These are phyloP conservation scores for Dolichoris vasculosae DNA, from an alignment of 1,140 invertebrate genomes.

Conservation along the genomic window DNA sequence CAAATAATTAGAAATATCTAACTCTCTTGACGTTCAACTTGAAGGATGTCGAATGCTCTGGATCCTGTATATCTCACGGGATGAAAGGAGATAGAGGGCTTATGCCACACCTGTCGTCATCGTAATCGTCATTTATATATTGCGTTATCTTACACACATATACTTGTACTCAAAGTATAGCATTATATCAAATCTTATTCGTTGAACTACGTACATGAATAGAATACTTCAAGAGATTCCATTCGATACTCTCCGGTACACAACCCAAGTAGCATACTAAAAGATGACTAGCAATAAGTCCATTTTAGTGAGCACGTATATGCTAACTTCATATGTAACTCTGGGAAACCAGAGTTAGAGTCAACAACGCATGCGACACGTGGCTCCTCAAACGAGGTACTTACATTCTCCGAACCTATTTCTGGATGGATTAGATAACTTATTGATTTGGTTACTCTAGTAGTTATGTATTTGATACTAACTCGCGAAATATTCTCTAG, in stretches of 20 bases:
- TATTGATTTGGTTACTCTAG: neutral
- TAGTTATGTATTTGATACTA: neutral
- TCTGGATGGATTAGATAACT: slow-evolving; percentile 35
- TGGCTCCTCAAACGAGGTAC: neutral
- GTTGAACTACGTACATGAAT: neutral
- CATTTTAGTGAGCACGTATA: slow-evolving; percentile 14
- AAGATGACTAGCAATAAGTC: slow-evolving; percentile 46
- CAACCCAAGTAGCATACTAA: slow-evolving; percentile 35
- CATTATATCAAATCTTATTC: slow-evolving; percentile 29
- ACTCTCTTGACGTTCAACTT: neutral
- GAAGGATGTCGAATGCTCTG: slow-evolving; percentile 64
- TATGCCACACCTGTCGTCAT: slow-evolving; percentile 54
- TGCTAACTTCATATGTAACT: neutral
- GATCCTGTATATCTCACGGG: slow-evolving; percentile 66
- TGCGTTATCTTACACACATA: neutral
- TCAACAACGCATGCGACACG: too few species aligned
- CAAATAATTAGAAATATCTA: neutral
- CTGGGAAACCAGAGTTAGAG: neutral
- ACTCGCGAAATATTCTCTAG: neutral
- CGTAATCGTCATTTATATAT: slow-evolving; percentile 41
- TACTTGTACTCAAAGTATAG: neutral
- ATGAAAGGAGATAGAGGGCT: slow-evolving; percentile 59
- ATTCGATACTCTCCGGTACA: neutral
- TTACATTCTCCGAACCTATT: slow-evolving; percentile 42
- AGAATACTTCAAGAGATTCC: slow-evolving; percentile 18